Percentiles rank a stretch among this genome's conserved stretches.
These are phyloP conservation scores for Fringilla coelebs DNA, from an alignment of 2,797 vertebrate genomes.

Conservation along the genomic window DNA sequence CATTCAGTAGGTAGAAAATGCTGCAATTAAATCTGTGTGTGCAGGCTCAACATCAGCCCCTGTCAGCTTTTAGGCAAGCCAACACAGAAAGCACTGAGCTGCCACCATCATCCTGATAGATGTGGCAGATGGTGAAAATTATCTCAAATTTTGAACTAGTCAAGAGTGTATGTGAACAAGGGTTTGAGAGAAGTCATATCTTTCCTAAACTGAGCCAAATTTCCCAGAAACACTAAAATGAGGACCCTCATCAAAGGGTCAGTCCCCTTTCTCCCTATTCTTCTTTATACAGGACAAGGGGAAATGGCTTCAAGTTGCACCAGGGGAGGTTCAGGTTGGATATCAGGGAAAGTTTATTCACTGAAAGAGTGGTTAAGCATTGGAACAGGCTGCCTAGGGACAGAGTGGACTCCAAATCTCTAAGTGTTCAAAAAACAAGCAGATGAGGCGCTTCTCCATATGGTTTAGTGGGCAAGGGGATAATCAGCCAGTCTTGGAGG, in stretches of 20 bases:
- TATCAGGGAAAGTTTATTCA: background rate
- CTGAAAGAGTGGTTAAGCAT: background rate
- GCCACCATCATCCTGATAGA: background rate
- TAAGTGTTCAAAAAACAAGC: background rate
- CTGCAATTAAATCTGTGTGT: constrained; percentile 8
- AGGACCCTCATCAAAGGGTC: background rate
- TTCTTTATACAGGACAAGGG: background rate
- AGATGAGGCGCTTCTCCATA: accelerated
- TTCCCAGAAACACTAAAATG: background rate
- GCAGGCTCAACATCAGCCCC: background rate
- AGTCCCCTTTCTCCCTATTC: background rate
- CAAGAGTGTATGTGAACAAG: background rate
- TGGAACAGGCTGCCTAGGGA: background rate
- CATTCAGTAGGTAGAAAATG: constrained; percentile 36
- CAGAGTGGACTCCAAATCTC: background rate
- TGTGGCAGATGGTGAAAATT: background rate
- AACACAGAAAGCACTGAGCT: background rate
- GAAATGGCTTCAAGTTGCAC: background rate
- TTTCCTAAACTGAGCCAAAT: background rate
- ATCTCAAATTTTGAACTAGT: background rate
- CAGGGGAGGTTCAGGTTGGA: background rate
- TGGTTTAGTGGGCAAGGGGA: background rate
- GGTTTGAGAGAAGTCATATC: background rate
- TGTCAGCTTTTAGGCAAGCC: background rate
- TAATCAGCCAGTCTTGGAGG: accelerated